phyloP scores from a whole-genome alignment of 2,113 vertebrate genomes.

The Podilymbus podiceps region DNA sequence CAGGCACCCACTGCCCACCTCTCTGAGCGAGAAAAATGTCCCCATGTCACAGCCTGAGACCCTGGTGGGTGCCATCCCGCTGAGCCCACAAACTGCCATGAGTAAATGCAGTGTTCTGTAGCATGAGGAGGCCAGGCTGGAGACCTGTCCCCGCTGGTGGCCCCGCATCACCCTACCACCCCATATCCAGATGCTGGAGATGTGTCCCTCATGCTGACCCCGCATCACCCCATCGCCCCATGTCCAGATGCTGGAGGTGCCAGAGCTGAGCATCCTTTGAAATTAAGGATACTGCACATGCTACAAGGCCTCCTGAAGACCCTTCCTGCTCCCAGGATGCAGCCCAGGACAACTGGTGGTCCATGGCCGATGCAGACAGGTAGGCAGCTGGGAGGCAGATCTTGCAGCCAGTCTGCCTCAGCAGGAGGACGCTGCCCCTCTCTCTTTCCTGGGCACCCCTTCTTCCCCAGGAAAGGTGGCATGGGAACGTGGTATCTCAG shows the following conservation, averaged over 20 bases:
- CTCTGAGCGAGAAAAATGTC: not conserved
- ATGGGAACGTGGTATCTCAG: not conserved
- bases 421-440: not conserved
- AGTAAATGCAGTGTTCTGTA: not conserved
- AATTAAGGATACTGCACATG: not conserved
- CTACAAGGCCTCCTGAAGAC: not conserved
- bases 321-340: not conserved
- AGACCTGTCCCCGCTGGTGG: fast-evolving
- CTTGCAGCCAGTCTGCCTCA: not conserved
- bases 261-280: not conserved
- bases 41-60: not conserved
- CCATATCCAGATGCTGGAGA: not conserved
- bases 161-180: not conserved
- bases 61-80: not conserved
- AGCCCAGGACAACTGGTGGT: not conserved
- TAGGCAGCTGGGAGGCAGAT: not conserved
- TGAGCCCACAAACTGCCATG: not conserved
- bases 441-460: not conserved
- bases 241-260: not conserved
- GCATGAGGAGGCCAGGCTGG: not conserved
- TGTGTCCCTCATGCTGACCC: not conserved
- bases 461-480: not conserved
- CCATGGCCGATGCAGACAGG: not conserved
- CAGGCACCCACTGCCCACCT: not conserved
- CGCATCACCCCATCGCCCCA: not conserved